Base-by-base conservation (phyloP, 2,113 vertebrate species). In the Zingel zingel region DNA sequence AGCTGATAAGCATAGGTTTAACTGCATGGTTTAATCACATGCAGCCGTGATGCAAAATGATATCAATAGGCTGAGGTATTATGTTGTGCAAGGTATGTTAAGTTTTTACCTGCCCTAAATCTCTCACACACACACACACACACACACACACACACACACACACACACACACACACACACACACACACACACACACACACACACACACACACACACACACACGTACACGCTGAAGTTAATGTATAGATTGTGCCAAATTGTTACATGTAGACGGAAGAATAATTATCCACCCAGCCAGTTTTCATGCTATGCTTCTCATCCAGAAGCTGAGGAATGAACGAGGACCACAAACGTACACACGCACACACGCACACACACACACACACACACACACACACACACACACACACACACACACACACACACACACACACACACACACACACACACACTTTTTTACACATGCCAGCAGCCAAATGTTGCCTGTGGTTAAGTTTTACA, bases 1-100 rank as follows among this genome's bases (percentile, higher is more conserved):
- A 70, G 69, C 78, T 36, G 92, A 94, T 93, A 93, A 93, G 85
- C 62, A 19, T 39, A 0, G 1, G 51, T 72, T 74, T 70, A 81
- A 77, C 50, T 82, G 63, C 50, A 11, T 43, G 39, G 9, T 43
- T 47, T n/a, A 21, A 47, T 39, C 70, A 53, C 27, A 77, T 16
- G 61, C 62, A 27, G 50, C 66, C 72, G 66, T 78, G 58, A 86
- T 71, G 67, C n/a, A 30, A 61, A 73, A 70, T 43, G 19, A 83
- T 61, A 85, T 82, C 78, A 58, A 79, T 79, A 71, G 43, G 54
- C 9, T 19, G 67, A 71, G 70, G 75, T 69, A 88, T 88, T 74
- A 85, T 43, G 36, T 47, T 54, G 71, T 68, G 83, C 82, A 81
- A 73, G 63, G 79, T 83, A 67, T 87, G 83, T 57, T 53, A 61